Evolutionary conservation across 2,888 invertebrate species (phyloP), one percentile per base, ranked within the genome.

Genomic region (Philaethria dido): DNA sequence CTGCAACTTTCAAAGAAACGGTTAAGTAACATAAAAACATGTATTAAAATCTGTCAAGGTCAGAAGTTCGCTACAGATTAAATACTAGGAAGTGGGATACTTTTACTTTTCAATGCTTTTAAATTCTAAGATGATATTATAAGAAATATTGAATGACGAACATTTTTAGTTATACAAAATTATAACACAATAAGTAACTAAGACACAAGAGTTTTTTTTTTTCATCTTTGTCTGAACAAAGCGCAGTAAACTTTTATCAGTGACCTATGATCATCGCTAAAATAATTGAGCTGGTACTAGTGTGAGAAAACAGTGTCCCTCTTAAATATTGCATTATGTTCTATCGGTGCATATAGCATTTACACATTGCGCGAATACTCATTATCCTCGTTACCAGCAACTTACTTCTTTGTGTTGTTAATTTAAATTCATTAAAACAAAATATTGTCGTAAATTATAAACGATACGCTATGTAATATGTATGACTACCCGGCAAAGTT

Each of bases 11-110:
- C 25, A 29, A 60, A 60, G 45, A 60, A 44, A 45, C 57, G 14
- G n/a, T 57, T 25, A 42, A 57, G 33, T 63, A 57, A 63, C 54
- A 57, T 45, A 62, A 64, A 36, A 57, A 45, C 45, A 64, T 16
- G 18, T 59, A 61, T 39, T 29, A 62, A 54, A 55, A 62, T 60
- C 60, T 66, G 66, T 69, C 69, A 69, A 69, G 69, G 69, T 69
- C 22, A 63, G 8, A 52, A 57, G 42, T 52, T 57, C 42, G 62
- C 54, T 54, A 60, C 60, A 60, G 54, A 63, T 57, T 54, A 57
- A 48, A 52, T 52, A 52, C 52, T 63, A 60, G 59, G 63, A 63
- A 63, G 50, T 14, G 48, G 11, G 16, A 52, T 62, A 66, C 69
- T 69, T 69, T 69, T 66, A 69, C 69, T 69, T 69, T 69, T 44